Evolutionary conservation across 1,140 invertebrate genomes (phyloP).

Genomic region (Branchinecta lynchi): DNA sequence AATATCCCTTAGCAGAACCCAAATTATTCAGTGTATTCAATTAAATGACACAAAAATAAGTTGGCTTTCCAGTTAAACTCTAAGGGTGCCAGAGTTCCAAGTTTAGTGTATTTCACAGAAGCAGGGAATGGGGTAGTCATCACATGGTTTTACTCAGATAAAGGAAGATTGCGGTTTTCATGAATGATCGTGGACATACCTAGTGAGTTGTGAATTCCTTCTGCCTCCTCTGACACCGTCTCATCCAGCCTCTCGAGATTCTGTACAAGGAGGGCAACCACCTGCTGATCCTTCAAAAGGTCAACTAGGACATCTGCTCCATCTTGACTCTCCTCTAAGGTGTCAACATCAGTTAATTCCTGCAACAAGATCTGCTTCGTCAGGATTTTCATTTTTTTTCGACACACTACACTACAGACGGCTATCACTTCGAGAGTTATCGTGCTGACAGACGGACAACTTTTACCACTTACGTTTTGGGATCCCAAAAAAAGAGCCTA

Average conservation of each 20-base stretch:
- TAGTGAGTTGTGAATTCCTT: constrained; percentile 90
- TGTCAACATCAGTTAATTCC: constrained; percentile 92
- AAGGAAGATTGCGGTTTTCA: constrained; percentile 24
- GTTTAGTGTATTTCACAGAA: too few relatives aligned
- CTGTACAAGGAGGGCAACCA: constrained; percentile 77
- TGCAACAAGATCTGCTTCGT: constrained; percentile 31
- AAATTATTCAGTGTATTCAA: too few relatives aligned
- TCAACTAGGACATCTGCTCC: constrained; percentile 60
- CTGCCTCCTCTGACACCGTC: constrained; percentile 77
- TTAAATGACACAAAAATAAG: too few relatives aligned
- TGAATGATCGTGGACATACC: constrained; percentile 37
- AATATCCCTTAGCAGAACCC: too few relatives aligned
- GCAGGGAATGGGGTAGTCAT: neutral
- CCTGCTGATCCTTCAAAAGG: constrained; percentile 67
- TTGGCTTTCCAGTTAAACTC: too few relatives aligned
- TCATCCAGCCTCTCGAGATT: constrained; percentile 90
- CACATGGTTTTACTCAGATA: constrained; percentile 5
- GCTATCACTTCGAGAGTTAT: too few relatives aligned
- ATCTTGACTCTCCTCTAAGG: constrained; percentile 74
- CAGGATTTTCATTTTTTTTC: too few relatives aligned
- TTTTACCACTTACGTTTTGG: too few relatives aligned
- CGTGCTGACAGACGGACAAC: too few relatives aligned
- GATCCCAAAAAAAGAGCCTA: too few relatives aligned
- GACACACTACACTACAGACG: too few relatives aligned
- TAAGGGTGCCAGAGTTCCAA: too few relatives aligned